Evolutionary conservation across 2,113 vertebrate species (phyloP).

Genomic region (Myocastor coypus): DNA sequence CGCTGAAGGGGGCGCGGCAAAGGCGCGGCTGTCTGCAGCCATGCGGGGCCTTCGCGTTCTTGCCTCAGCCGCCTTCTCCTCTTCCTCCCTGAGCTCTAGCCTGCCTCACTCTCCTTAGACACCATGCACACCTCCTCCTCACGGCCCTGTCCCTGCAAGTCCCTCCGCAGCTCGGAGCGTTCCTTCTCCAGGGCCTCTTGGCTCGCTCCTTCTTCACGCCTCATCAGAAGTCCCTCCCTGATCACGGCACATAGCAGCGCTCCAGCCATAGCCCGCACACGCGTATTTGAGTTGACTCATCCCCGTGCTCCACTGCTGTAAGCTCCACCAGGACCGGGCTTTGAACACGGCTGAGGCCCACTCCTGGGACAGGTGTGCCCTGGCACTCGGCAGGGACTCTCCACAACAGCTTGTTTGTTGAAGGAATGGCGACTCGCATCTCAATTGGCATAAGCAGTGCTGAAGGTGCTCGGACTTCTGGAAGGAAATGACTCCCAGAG

Average conservation of each 20-base stretch:
- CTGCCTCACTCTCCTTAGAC: not conserved
- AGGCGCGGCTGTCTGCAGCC: not conserved
- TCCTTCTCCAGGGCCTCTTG: not conserved
- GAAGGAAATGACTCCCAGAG: not conserved
- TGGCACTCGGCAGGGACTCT: too few species aligned
- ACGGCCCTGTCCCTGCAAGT: not conserved
- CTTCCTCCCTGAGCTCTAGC: not conserved
- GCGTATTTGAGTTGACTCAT: not conserved
- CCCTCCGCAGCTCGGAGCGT: not conserved
- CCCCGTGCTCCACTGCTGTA: not conserved
- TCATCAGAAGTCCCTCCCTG: not conserved
- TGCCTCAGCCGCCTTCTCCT: not conserved
- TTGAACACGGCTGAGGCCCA: not conserved
- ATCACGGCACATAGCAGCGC: too few species aligned
- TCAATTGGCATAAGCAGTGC: not conserved
- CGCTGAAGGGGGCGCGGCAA: not conserved
- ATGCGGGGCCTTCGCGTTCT: not conserved
- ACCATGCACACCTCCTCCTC: not conserved
- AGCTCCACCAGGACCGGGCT: not conserved
- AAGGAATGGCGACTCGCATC: not conserved
- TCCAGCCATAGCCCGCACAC: too few species aligned
- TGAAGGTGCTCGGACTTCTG: not conserved
- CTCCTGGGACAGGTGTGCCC: not conserved
- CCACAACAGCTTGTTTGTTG: not conserved
- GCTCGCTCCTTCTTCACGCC: not conserved